Conservation (phyloP, 2,888 invertebrate species). For the Microctonus brassicae region DNA sequence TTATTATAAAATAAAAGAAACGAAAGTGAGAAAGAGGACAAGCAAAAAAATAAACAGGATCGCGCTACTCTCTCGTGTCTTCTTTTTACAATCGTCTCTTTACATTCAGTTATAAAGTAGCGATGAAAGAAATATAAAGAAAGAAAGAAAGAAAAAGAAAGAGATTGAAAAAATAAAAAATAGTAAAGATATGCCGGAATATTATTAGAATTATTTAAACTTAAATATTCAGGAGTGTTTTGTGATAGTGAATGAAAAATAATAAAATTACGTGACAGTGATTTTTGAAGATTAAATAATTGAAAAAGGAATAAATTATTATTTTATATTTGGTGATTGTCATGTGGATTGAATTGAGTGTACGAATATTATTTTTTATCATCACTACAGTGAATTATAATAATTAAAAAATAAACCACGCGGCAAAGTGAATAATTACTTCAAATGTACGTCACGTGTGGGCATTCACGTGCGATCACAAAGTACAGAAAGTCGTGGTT, state of each 20-base stretch:
- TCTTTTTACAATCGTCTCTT: neutral
- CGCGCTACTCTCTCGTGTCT: neutral
- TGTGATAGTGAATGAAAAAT: constrained; percentile 16
- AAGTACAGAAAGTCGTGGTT: constrained; percentile 34
- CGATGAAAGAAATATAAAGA: neutral
- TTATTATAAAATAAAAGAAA: constrained; percentile 3
- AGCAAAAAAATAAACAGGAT: neutral
- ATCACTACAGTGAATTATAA: neutral
- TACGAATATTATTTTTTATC: neutral
- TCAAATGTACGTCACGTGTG: constrained; percentile 62
- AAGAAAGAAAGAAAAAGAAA: neutral
- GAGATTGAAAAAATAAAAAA: neutral
- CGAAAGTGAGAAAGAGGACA: neutral
- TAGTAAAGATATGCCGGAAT: neutral
- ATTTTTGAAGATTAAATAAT: too few species aligned
- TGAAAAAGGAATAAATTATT: neutral
- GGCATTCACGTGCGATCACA: constrained; percentile 44
- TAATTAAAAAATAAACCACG: neutral
- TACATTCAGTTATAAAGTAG: neutral
- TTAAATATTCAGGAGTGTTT: neutral
- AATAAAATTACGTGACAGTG: neutral
- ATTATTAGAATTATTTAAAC: neutral
- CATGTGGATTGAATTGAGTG: neutral
- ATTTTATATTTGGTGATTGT: neutral
- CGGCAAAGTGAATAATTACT: constrained; percentile 48